Percentiles rank a stretch among this genome's conserved stretches.
These are phyloP conservation scores for Dolomedes plantarius DNA, from an alignment of 2,888 invertebrate genomes.

Conservation along the genomic window DNA sequence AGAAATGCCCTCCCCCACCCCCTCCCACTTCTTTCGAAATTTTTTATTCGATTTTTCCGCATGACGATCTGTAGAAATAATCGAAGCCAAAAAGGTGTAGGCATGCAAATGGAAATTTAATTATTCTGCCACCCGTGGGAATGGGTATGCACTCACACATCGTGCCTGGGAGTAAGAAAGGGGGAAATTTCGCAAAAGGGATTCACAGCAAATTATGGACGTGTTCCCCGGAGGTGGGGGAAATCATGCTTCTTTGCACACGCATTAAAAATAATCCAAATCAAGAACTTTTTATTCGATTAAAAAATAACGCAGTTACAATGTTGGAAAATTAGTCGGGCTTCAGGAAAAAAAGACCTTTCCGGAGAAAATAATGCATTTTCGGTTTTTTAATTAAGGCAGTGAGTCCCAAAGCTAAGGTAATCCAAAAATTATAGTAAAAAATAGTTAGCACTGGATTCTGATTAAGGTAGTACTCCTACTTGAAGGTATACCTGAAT, in stretches of 20 bases:
- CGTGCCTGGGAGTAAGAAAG: conserved; percentile 5
- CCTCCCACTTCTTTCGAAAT: not conserved
- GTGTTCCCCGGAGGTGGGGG: conserved; percentile 26
- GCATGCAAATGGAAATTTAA: conserved; percentile 71
- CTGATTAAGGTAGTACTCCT: too few relatives aligned
- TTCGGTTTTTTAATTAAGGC: too few relatives aligned
- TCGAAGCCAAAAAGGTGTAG: conserved; percentile 70
- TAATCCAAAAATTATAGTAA: too few relatives aligned
- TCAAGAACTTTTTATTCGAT: too few relatives aligned
- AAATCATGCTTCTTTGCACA: not conserved
- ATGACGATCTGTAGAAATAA: conserved; percentile 66
- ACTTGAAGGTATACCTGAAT: too few relatives aligned
- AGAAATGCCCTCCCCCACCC: not conserved
- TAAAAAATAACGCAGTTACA: too few relatives aligned
- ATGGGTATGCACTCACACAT: conserved; percentile 34
- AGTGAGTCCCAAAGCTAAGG: too few relatives aligned
- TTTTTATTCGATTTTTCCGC: not conserved
- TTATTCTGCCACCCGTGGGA: conserved; percentile 50
- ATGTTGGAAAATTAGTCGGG: too few relatives aligned
- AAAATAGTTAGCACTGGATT: too few relatives aligned
- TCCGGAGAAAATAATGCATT: too few relatives aligned
- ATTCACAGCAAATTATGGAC: conserved; percentile 30
- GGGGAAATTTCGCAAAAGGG: conserved; percentile 6
- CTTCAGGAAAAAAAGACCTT: too few relatives aligned
- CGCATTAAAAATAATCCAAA: not conserved